Percentiles rank a stretch among this genome's conserved stretches.
Conservation (phyloP, 2,888 invertebrate genomes). For the Mellilla xanthometata region DNA sequence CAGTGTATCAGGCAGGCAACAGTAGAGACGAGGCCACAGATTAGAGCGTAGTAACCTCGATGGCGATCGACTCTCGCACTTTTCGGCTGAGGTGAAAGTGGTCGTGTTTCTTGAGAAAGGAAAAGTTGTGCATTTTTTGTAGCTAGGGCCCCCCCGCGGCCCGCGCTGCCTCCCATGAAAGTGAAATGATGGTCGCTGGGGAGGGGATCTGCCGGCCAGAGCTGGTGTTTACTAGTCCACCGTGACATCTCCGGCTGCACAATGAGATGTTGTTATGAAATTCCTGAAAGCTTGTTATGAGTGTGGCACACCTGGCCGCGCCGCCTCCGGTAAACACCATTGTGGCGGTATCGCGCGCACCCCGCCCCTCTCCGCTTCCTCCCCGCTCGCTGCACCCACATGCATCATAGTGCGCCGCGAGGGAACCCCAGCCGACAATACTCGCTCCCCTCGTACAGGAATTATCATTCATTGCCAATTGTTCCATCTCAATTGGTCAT, state of each 20-base stretch:
- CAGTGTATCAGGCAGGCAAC: too few species aligned
- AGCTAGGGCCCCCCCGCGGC: constrained; percentile 42
- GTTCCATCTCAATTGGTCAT: too few species aligned
- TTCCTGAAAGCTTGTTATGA: constrained; percentile 40
- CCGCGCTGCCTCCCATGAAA: constrained; percentile 49
- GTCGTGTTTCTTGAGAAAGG: constrained; percentile 77
- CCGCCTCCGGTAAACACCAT: constrained; percentile 46
- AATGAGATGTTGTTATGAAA: constrained; percentile 40
- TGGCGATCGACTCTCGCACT: constrained; percentile 55
- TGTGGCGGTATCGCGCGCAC: constrained; percentile 29
- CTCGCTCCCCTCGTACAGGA: too few species aligned
- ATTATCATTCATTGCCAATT: too few species aligned
- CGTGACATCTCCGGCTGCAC: constrained; percentile 11
- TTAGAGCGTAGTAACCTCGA: too few species aligned
- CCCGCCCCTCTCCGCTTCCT: not conserved
- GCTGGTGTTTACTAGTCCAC: too few species aligned
- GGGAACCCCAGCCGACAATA: too few species aligned
- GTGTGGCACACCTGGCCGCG: constrained; percentile 34
- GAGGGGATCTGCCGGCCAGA: not conserved
- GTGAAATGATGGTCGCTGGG: constrained; percentile 56
- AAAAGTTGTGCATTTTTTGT: constrained; percentile 78
- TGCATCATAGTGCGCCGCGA: too few species aligned
- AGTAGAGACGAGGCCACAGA: too few species aligned
- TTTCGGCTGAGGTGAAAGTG: constrained; percentile 77
- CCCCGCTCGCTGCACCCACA: constrained; percentile 15